Percentiles rank a stretch among this genome's conserved stretches.
Conservation (phyloP, 2,888 invertebrate genomes). For the Sminthurides aquaticus region DNA sequence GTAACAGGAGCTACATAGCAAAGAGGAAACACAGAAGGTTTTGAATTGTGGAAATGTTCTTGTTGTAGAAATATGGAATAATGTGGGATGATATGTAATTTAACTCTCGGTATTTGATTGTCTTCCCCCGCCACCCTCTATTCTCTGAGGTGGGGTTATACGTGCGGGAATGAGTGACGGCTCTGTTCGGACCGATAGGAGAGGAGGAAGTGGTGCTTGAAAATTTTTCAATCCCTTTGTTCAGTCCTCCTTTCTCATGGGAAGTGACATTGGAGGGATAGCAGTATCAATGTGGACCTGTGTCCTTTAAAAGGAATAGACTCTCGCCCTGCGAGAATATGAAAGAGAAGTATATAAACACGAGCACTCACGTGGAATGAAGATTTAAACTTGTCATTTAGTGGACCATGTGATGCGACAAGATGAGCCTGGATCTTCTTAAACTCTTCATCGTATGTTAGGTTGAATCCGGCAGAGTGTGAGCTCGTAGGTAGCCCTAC, state of each 20-base stretch:
- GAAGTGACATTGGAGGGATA: not conserved
- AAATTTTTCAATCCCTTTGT: not conserved
- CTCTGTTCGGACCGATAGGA: no score
- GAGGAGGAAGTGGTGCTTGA: not conserved
- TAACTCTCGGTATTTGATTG: no score
- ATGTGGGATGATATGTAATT: not conserved
- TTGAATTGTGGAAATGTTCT: not conserved
- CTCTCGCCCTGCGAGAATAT: not conserved
- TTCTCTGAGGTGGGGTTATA: no score
- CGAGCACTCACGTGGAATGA: conserved; percentile 19
- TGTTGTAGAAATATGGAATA: not conserved
- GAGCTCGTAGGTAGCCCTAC: conserved; percentile 6
- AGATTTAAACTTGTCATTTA: conserved; percentile 11
- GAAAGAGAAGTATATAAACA: not conserved
- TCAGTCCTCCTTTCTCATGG: not conserved
- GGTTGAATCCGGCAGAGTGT: conserved; percentile 6
- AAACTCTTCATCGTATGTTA: conserved; percentile 7
- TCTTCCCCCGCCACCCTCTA: no score
- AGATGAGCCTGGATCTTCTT: conserved; percentile 8
- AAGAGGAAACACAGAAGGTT: no score
- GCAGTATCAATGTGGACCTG: not conserved
- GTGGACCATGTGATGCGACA: conserved; percentile 11
- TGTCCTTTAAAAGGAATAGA: not conserved
- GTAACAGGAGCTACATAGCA: no score
- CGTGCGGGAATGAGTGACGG: no score